Conservation (phyloP, 2,888 invertebrate species). For the Hofmannophila pseudospretella region DNA sequence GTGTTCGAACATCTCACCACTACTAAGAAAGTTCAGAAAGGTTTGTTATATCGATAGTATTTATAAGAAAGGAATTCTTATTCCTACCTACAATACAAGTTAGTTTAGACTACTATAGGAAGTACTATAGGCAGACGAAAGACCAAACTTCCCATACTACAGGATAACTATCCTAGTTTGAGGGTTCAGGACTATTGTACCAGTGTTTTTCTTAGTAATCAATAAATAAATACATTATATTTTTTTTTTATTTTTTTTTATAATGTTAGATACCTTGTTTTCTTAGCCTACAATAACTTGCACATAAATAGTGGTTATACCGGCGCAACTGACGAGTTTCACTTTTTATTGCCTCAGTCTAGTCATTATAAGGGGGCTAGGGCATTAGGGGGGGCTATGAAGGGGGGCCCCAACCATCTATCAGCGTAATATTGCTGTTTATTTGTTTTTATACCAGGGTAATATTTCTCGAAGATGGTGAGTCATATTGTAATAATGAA, state of each 20-base stretch:
- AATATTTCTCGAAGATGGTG: constrained; percentile 17
- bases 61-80: too few relatives aligned
- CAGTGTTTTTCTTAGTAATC: too few relatives aligned
- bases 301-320: constrained; percentile 32
- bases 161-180: background rate
- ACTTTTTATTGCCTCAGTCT: constrained; percentile 52
- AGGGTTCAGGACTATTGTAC: too few relatives aligned
- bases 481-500: constrained; percentile 4
- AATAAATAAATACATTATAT: too few relatives aligned
- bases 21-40: too few relatives aligned
- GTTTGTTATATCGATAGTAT: too few relatives aligned
- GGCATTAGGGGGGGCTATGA: constrained; percentile 9
- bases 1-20: too few relatives aligned
- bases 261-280: constrained; percentile 17
- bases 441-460: constrained; percentile 26
- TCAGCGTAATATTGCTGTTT: constrained; percentile 32
- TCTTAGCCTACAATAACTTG: constrained; percentile 10
- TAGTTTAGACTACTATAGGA: too few relatives aligned
- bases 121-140: too few relatives aligned
- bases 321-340: constrained; percentile 46
- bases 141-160: background rate
- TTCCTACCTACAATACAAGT: too few relatives aligned
- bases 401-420: constrained; percentile 25
- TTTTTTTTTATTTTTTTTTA: too few relatives aligned
- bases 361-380: constrained; percentile 33